Evolutionary conservation across 1,140 invertebrate genomes (phyloP), one percentile per base, ranked within the genome.

Genomic region (Pomacea maculata): DNA sequence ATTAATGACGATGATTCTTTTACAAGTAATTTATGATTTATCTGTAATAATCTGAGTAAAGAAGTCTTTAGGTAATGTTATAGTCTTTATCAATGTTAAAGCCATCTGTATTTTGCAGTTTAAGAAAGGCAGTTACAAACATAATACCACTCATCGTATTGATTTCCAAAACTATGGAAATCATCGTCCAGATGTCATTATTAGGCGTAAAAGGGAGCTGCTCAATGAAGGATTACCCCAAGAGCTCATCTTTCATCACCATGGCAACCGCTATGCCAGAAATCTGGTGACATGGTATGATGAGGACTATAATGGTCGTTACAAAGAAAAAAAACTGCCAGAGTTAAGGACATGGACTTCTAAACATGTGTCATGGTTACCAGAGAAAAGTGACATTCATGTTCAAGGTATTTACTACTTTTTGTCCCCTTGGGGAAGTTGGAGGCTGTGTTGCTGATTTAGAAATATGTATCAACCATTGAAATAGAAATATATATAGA

Each of bases 221-320:
- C 83, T 82, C 73, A 86, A 87, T 81, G 84, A 87, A 63, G 88
- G 88, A 52, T 78, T 89, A n/a, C 85, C 85, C 14, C 80, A 85
- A 76, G 86, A 87, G 72, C 73, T 84, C 72, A 79, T 89, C 14
- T 86, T 89, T 72, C 83, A 86, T 73, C 57, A 61, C 57, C 88
- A 90, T 85, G 88, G 88, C 19, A 82, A 87, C 4, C 75, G 74
- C 54, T 90, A 90, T 71, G 85, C 86, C 14, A 88, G 88, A 78
- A 90, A 90, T 80, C 85, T 87, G 84, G 85, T 91, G 54, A 87
- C 89, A 1, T 87, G 87, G 87, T 91, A 91, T 81, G 90, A 91
- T 84, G 90, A 91, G 74, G 81, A 88, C 71, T 91, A 87, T 73
- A 91, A 91, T 80, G 86, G 87, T 0, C 80, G 90, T 76, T 88